Evolutionary conservation across 2,888 invertebrate genomes (phyloP).

Genomic region (Caenorhabditis doughertyi): DNA sequence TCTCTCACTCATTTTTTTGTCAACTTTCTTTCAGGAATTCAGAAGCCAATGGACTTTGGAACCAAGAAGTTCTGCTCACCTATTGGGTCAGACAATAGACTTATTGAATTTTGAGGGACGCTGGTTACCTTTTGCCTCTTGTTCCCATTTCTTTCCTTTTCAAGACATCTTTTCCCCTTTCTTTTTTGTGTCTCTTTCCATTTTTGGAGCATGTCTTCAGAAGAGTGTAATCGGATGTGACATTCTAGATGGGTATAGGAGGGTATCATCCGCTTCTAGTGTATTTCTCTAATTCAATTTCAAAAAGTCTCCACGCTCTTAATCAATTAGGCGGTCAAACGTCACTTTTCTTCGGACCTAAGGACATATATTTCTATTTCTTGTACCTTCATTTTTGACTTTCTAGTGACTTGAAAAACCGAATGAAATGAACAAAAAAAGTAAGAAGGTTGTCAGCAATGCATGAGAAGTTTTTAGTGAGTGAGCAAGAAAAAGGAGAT

Average conservation of each 20-base stretch:
- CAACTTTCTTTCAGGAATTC: conserved; percentile 22
- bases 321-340: conserved; percentile 57
- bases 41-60: conserved; percentile 36
- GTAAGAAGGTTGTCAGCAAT: conserved; percentile 38
- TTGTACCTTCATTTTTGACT: conserved; percentile 7
- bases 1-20: conserved; percentile 1
- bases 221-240: conserved; percentile 45
- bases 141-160: conserved; percentile 18
- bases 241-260: conserved; percentile 26
- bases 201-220: conserved; percentile 20
- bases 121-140: conserved; percentile 21
- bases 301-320: conserved; percentile 50
- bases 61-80: conserved; percentile 48
- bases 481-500: conserved; percentile 11
- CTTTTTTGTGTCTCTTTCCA: conserved; percentile 27
- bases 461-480: conserved; percentile 47
- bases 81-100: conserved; percentile 47
- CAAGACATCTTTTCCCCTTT: conserved; percentile 5
- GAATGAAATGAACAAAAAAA: conserved; percentile 12
- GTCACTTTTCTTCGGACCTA: conserved; percentile 40
- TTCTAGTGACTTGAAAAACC: neutral
- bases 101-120: conserved; percentile 40
- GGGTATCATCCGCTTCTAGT: conserved; percentile 31
- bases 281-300: conserved; percentile 46
- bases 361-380: conserved; percentile 25